Conservation (phyloP, 2,113 vertebrate genomes). For the Mohoua ochrocephala region DNA sequence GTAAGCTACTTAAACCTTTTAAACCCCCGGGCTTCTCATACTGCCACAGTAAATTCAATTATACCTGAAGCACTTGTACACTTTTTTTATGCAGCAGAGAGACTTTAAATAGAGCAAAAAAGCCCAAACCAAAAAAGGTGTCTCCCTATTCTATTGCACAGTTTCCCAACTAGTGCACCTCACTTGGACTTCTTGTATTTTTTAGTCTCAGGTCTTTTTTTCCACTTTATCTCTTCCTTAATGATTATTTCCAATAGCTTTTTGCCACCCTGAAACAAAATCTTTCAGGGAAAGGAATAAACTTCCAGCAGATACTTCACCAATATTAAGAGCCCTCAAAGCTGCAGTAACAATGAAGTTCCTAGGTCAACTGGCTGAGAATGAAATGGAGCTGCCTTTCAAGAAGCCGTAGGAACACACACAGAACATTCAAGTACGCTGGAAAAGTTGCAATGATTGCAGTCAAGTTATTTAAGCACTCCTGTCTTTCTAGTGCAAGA, state of each 20-base stretch:
- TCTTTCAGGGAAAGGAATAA: neutral
- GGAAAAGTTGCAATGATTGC: neutral
- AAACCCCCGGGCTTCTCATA: neutral
- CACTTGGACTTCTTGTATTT: neutral
- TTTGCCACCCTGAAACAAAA: neutral
- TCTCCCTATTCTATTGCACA: neutral
- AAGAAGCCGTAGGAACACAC: neutral
- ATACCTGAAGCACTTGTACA: neutral
- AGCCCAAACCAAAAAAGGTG: accelerated
- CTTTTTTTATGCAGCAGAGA: neutral
- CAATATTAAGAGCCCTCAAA: neutral
- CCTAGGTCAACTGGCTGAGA: neutral
- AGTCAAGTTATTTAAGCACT: neutral
- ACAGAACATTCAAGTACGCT: accelerated
- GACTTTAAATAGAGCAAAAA: neutral
- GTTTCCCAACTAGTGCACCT: neutral
- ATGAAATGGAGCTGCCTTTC: neutral
- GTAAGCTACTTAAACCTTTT: neutral
- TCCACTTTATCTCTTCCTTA: neutral
- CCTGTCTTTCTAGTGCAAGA: neutral
- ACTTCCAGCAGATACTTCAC: neutral
- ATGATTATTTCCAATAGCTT: neutral
- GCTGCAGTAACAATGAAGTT: neutral
- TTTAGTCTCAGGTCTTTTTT: neutral
- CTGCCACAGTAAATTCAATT: neutral